Percentiles rank a stretch among this genome's conserved stretches.
Evolutionary conservation across 2,888 invertebrate species (phyloP).

Genomic region (Masnerella sp.): DNA sequence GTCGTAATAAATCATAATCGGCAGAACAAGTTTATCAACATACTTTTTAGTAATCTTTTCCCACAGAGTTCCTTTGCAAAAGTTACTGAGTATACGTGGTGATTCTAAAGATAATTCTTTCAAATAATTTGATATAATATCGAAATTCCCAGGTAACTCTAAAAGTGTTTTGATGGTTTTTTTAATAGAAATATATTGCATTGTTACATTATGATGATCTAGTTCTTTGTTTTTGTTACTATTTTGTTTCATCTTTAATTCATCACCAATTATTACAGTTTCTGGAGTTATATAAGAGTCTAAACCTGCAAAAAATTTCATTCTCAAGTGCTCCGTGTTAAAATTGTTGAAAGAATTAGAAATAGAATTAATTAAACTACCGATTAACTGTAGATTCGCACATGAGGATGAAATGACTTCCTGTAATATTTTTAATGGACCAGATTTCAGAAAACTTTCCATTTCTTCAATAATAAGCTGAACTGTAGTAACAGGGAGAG

Average conservation of each 20-base stretch:
- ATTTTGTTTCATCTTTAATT: constrained; percentile 4
- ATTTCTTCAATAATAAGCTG: constrained; percentile 10
- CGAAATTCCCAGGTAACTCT: constrained; percentile 28
- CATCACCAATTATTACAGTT: constrained; percentile 18
- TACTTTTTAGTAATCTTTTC: constrained; percentile 24
- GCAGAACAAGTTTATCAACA: constrained; percentile 36
- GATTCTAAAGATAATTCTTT: constrained; percentile 3
- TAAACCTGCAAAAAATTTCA: constrained; percentile 12
- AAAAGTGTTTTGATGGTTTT: constrained; percentile 17
- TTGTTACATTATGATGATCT: neutral
- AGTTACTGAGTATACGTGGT: constrained; percentile 17
- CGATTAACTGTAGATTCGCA: neutral
- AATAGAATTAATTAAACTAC: neutral
- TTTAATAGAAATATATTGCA: constrained; percentile 16
- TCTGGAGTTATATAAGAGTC: constrained; percentile 13
- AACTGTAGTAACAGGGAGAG: neutral
- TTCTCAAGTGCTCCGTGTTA: constrained; percentile 9
- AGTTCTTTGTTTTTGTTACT: neutral
- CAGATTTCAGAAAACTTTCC: constrained; percentile 4
- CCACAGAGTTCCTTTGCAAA: constrained; percentile 42
- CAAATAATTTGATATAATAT: constrained; percentile 15
- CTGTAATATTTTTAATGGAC: constrained; percentile 1
- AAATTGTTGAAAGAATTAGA: neutral
- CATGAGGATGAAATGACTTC: neutral
- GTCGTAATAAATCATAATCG: constrained; percentile 56